Percentiles rank a stretch among this genome's conserved stretches.
These are phyloP conservation scores for Chrysoperla carnea DNA, from an alignment of 1,140 invertebrate species.

Conservation along the genomic window DNA sequence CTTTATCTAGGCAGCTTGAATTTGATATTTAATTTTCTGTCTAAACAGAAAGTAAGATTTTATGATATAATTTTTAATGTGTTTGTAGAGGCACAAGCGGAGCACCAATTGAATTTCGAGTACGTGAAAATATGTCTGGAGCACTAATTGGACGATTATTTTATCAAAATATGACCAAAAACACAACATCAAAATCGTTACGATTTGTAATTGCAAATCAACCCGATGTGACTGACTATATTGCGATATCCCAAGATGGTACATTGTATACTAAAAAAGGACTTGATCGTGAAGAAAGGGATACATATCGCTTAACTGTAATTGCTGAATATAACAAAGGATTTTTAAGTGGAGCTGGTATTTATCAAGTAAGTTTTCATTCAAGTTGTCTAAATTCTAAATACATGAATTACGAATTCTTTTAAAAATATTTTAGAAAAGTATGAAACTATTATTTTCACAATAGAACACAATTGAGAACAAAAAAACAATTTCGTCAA, in stretches of 20 bases:
- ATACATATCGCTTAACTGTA: constrained; percentile 58
- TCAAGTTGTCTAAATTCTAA: too few relatives aligned
- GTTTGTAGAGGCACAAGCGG: constrained; percentile 38
- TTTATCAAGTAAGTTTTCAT: constrained; percentile 41
- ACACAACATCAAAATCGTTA: constrained; percentile 23
- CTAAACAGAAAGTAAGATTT: too few relatives aligned
- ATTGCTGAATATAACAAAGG: constrained; percentile 56
- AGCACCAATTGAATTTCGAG: constrained; percentile 50
- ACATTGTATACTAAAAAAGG: constrained; percentile 55
- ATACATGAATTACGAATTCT: too few relatives aligned
- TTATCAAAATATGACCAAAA: constrained; percentile 28
- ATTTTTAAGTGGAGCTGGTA: constrained; percentile 40
- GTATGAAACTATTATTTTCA: too few relatives aligned
- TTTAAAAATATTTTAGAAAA: too few relatives aligned
- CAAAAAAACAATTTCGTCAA: too few relatives aligned
- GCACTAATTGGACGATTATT: constrained; percentile 57
- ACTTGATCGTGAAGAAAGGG: constrained; percentile 57
- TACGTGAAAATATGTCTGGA: constrained; percentile 58
- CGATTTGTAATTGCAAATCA: constrained; percentile 63
- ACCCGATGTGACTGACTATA: constrained; percentile 54
- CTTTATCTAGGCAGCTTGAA: too few relatives aligned
- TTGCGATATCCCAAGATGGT: constrained; percentile 56
- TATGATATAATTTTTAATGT: too few relatives aligned
- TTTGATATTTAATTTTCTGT: too few relatives aligned
- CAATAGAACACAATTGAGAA: too few relatives aligned